These are phyloP conservation scores for Rhinophrynus dorsalis DNA, from an alignment of 2,797 vertebrate species.

Conservation along the genomic window DNA sequence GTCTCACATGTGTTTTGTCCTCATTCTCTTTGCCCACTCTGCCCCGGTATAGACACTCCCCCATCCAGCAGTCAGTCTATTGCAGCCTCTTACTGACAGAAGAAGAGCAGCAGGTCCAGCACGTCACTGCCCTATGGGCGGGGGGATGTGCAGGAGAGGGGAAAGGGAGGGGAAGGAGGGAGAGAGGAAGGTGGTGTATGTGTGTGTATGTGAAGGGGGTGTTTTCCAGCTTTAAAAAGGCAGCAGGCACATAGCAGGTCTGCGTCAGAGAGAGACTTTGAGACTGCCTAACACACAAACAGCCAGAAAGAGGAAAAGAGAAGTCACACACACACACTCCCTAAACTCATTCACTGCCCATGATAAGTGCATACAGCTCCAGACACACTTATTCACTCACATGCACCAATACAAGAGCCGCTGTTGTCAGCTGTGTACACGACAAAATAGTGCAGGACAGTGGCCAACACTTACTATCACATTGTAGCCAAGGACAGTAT, in stretches of 20 bases:
- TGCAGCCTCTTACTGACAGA: constrained; percentile 20
- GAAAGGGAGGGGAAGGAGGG: constrained; percentile 72
- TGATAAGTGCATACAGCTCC: constrained; percentile 29
- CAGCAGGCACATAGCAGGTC: constrained; percentile 71
- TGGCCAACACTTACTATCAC: neutral
- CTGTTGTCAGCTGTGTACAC: constrained; percentile 27
- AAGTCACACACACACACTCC: constrained; percentile 38
- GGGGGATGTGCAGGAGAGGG: constrained; percentile 68
- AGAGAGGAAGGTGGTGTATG: constrained; percentile 66
- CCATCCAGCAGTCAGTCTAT: neutral
- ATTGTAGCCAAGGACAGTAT: neutral
- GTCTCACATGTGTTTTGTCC: neutral
- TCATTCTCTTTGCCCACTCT: neutral
- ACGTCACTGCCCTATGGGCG: constrained; percentile 79
- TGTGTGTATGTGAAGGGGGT: constrained; percentile 76
- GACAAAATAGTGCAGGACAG: neutral
- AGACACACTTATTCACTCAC: constrained; percentile 40
- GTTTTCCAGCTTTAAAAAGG: constrained; percentile 97
- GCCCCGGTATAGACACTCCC: constrained; percentile 5
- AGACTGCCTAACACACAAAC: constrained; percentile 62
- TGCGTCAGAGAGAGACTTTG: constrained; percentile 83
- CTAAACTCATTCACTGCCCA: constrained; percentile 26
- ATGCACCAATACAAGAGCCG: constrained; percentile 8
- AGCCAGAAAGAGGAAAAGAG: constrained; percentile 41
- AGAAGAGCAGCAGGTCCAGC: constrained; percentile 61